Conservation (phyloP, 2,113 vertebrate species). For the Asarcornis scutulata region DNA sequence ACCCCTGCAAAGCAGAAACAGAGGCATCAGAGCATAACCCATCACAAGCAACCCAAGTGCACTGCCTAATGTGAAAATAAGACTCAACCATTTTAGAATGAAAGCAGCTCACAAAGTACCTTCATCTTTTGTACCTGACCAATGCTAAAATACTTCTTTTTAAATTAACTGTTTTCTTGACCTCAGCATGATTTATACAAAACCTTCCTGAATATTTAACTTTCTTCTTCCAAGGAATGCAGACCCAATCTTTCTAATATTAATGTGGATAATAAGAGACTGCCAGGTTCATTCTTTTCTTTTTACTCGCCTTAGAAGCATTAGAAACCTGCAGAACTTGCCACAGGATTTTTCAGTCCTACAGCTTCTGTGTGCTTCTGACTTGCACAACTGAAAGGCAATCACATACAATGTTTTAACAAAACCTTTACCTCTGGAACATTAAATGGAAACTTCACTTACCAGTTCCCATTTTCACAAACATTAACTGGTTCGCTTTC, state of each 20-base stretch:
- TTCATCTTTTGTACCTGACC: background rate
- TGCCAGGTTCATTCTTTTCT: background rate
- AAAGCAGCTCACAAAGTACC: background rate
- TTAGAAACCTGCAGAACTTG: background rate
- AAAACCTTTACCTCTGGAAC: background rate
- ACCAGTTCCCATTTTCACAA: background rate
- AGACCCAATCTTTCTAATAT: background rate
- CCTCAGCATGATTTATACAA: background rate
- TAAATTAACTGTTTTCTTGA: background rate
- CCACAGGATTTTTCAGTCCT: background rate
- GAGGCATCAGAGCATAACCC: background rate
- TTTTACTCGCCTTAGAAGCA: background rate
- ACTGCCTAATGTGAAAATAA: accelerated
- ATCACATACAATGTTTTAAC: background rate
- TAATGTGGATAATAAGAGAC: background rate
- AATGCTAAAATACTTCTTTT: background rate
- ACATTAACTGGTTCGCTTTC: background rate
- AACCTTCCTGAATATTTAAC: background rate
- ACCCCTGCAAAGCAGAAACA: slow-evolving; percentile 81
- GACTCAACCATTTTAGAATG: background rate
- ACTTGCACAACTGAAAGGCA: background rate
- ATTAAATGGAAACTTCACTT: background rate
- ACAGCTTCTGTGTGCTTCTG: background rate
- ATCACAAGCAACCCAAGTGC: background rate
- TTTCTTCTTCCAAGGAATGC: background rate